phyloP scores from a whole-genome alignment of 1,140 invertebrate species.

The Nephotettix cincticeps region DNA sequence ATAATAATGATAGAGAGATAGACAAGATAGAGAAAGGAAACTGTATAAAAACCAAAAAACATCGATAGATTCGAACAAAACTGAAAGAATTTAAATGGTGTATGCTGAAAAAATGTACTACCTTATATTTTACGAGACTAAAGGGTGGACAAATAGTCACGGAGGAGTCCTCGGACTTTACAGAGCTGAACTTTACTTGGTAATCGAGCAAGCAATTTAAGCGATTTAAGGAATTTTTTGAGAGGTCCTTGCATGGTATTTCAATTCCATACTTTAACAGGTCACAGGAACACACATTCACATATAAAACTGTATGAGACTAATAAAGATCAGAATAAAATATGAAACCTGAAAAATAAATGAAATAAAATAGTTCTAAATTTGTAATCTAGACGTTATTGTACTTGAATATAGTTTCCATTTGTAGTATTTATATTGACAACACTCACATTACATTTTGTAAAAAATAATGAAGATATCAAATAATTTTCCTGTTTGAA shows the following conservation, averaged over 20 bases:
- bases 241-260: slow-evolving; percentile 40
- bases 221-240: slow-evolving; percentile 40
- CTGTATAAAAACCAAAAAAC: slow-evolving; percentile 46
- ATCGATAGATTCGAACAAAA: slow-evolving; percentile 31
- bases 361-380: too few relatives aligned
- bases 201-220: slow-evolving; percentile 27
- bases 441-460: too few relatives aligned
- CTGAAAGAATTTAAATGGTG: slow-evolving; percentile 31
- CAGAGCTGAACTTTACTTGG: not conserved
- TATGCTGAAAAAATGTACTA: slow-evolving; percentile 34
- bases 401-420: too few relatives aligned
- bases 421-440: too few relatives aligned
- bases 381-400: too few relatives aligned
- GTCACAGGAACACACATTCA: too few relatives aligned
- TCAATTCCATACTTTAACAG: not conserved
- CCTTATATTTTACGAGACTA: slow-evolving; percentile 23
- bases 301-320: too few relatives aligned
- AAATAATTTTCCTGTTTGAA: too few relatives aligned
- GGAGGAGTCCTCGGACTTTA: not conserved
- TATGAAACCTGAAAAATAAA: too few relatives aligned
- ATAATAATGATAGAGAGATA: slow-evolving; percentile 35
- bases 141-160: slow-evolving; percentile 19
- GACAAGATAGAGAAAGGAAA: slow-evolving; percentile 39
- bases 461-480: too few relatives aligned
- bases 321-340: too few relatives aligned